phyloP scores from a whole-genome alignment of 2,113 vertebrate species.

The Ondatra zibethicus region DNA sequence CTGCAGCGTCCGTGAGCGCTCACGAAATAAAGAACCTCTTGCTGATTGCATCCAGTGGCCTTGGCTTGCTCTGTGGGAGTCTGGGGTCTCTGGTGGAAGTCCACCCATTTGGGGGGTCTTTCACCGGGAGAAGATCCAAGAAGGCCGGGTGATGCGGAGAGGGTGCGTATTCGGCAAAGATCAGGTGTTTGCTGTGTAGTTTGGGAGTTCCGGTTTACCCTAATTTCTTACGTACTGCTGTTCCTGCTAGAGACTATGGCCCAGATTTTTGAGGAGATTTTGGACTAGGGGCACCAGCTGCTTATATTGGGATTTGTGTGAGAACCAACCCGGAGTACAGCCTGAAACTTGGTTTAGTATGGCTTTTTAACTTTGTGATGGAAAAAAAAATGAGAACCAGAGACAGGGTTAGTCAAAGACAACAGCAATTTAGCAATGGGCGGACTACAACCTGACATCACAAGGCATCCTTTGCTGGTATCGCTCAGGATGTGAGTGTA shows the following conservation, averaged over 20 bases:
- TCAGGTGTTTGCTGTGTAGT: background rate
- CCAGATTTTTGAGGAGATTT: background rate
- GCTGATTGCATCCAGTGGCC: no score
- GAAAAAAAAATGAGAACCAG: background rate
- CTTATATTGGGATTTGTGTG: background rate
- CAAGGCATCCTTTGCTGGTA: background rate
- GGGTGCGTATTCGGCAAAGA: background rate
- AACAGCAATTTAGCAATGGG: background rate
- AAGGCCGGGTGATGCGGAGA: background rate
- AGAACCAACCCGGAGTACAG: background rate
- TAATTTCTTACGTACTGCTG: fast-evolving
- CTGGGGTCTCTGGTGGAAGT: no score
- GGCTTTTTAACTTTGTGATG: conserved; percentile 32
- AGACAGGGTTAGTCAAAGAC: background rate
- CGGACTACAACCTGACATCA: background rate
- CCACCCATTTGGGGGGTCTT: no score
- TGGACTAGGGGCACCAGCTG: no score
- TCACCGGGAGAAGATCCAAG: conserved; percentile 20
- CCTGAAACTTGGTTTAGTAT: background rate
- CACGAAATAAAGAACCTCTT: no score
- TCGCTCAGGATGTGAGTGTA: background rate
- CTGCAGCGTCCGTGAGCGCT: no score
- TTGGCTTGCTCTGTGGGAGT: no score
- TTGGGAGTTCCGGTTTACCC: fast-evolving
- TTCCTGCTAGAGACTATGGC: fast-evolving